These are phyloP conservation scores for Pocillopora grandis DNA, from an alignment of 92 coral and sea anemone genomes.

Conservation along the genomic window DNA sequence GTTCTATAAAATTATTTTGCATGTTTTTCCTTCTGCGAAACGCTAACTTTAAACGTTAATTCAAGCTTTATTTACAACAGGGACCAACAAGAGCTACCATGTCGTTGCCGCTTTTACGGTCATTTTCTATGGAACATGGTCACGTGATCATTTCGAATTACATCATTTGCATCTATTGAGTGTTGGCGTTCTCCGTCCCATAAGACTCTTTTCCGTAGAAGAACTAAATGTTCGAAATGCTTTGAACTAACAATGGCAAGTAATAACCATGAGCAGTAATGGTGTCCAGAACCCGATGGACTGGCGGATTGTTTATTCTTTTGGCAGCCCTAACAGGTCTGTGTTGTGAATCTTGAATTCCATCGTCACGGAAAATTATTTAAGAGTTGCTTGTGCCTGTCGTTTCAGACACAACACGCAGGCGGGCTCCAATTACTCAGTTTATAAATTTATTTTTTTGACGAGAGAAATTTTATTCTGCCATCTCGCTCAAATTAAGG, in stretches of 20 bases:
- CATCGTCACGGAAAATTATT: not conserved
- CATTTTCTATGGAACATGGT: not conserved
- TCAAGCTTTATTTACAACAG: not conserved
- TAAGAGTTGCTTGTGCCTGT: not conserved
- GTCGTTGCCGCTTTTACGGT: not conserved
- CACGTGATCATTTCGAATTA: conserved; percentile 44
- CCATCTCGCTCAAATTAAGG: not conserved
- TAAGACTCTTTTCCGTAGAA: conserved; percentile 13
- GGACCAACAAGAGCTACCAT: not conserved
- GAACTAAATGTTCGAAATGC: conserved; percentile 18
- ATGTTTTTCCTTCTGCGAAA: not conserved
- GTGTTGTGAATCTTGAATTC: conserved; percentile 12
- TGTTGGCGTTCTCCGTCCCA: not conserved
- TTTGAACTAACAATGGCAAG: not conserved
- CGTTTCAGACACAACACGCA: not conserved
- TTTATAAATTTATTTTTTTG: not conserved
- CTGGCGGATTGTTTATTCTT: conserved; percentile 12
- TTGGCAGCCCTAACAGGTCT: conserved; percentile 33
- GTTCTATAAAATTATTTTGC: too few species aligned
- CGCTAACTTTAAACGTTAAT: not conserved
- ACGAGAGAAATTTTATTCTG: not conserved
- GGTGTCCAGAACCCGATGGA: conserved; percentile 37
- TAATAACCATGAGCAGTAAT: conserved; percentile 5
- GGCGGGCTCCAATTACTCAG: not conserved
- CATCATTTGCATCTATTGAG: conserved; percentile 27